Conservation (phyloP, 2,888 invertebrate species). For the Metallyticus violacea region DNA sequence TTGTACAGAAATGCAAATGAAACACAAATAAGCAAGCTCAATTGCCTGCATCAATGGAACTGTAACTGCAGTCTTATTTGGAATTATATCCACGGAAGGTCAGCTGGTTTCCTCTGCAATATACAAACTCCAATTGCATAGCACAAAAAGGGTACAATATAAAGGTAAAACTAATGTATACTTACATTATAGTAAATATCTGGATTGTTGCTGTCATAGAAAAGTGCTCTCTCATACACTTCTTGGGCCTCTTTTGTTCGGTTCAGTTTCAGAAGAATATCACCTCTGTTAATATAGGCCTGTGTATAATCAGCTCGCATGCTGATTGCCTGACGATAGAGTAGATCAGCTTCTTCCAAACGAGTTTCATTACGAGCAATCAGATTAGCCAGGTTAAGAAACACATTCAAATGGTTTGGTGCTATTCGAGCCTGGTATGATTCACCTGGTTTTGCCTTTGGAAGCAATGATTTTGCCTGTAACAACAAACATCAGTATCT, state of each 20-base stretch:
- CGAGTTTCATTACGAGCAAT: conserved; percentile 90
- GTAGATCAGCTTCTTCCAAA: conserved; percentile 88
- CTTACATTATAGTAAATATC: conserved; percentile 93
- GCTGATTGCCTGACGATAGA: conserved; percentile 93
- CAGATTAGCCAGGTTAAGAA: conserved; percentile 90
- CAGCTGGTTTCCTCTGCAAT: too few species aligned
- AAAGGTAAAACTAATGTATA: conserved; percentile 40
- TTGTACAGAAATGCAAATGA: too few species aligned
- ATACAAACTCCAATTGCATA: too few species aligned
- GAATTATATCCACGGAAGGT: too few species aligned
- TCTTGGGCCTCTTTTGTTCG: conserved; percentile 91
- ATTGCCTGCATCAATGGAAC: too few species aligned
- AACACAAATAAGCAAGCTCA: too few species aligned
- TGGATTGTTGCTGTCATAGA: conserved; percentile 90
- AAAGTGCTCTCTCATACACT: conserved; percentile 87
- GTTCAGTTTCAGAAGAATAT: conserved; percentile 91
- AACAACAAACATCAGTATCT: conserved; percentile 20
- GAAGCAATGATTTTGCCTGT: conserved; percentile 80
- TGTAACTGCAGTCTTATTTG: too few species aligned
- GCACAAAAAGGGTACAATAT: too few species aligned
- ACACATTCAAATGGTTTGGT: conserved; percentile 93
- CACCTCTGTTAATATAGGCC: conserved; percentile 95
- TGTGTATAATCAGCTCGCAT: conserved; percentile 96
- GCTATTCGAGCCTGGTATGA: conserved; percentile 94
- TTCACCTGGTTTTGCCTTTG: conserved; percentile 89